Evolutionary conservation across 2,888 invertebrate species (phyloP).

Genomic region (Ceraclea dissimilis): DNA sequence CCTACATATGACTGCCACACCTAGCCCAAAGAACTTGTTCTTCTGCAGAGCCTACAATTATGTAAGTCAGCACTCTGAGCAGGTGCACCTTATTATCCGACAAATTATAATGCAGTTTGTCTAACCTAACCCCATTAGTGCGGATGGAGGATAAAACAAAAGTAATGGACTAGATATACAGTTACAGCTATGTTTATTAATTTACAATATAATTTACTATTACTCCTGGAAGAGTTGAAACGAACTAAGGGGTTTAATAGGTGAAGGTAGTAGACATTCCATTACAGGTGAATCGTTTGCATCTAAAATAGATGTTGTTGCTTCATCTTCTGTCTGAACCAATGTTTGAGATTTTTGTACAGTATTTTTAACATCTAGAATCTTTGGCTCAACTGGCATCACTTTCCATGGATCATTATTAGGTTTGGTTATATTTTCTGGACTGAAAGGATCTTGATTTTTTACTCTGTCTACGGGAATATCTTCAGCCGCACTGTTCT

Average conservation of each 20-base stretch:
- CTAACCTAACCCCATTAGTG: too few relatives aligned
- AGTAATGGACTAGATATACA: too few relatives aligned
- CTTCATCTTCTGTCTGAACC: slow-evolving; percentile 15
- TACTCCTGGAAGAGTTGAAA: slow-evolving; percentile 4
- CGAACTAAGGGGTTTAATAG: slow-evolving; percentile 43
- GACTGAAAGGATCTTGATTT: slow-evolving; percentile 48
- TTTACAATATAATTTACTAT: too few relatives aligned
- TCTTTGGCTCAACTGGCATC: slow-evolving; percentile 21
- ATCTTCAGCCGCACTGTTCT: slow-evolving; percentile 60
- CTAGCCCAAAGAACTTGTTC: too few relatives aligned
- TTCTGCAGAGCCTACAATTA: too few relatives aligned
- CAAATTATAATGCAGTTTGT: too few relatives aligned
- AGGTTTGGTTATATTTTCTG: slow-evolving; percentile 39
- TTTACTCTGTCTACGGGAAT: slow-evolving; percentile 29
- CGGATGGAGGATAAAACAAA: too few relatives aligned
- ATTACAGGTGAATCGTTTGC: slow-evolving; percentile 40
- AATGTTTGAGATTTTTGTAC: slow-evolving; percentile 2
- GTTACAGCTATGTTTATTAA: too few relatives aligned
- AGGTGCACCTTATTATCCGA: too few relatives aligned
- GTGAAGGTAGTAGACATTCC: slow-evolving; percentile 49
- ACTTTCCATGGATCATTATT: slow-evolving; percentile 39
- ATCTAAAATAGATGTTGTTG: slow-evolving; percentile 37
- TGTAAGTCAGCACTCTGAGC: too few relatives aligned
- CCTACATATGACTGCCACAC: too few relatives aligned
- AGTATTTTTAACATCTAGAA: slow-evolving; percentile 16